These are phyloP conservation scores for Alloplasta piceator DNA, from an alignment of 2,888 invertebrate genomes.

Conservation along the genomic window DNA sequence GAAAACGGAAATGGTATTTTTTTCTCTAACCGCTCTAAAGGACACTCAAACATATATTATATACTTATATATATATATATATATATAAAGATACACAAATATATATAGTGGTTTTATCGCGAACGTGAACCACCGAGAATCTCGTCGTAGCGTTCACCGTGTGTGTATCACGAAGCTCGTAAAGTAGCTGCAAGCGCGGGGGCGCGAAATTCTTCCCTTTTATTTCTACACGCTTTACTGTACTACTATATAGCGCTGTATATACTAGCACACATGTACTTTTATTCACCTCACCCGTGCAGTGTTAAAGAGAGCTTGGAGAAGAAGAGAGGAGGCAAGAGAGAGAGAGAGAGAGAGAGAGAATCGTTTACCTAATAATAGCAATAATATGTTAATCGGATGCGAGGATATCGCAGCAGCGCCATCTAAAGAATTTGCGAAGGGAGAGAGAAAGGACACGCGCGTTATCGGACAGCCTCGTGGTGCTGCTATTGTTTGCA, in stretches of 20 bases:
- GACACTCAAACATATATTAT: too few species aligned
- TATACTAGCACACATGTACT: background rate
- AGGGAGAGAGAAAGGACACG: constrained; percentile 31
- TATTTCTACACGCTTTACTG: constrained; percentile 38
- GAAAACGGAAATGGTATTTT: too few species aligned
- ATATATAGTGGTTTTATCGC: constrained; percentile 44
- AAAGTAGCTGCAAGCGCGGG: constrained; percentile 59
- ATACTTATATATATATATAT: too few species aligned
- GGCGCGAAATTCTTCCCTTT: constrained; percentile 59
- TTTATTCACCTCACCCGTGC: constrained; percentile 10
- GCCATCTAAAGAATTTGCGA: constrained; percentile 81
- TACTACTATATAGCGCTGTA: constrained; percentile 7
- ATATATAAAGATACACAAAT: background rate
- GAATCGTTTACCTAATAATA: constrained; percentile 83
- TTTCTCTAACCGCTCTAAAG: too few species aligned
- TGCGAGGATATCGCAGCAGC: constrained; percentile 78
- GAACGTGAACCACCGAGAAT: constrained; percentile 42
- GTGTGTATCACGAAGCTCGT: constrained; percentile 47
- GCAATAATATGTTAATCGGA: constrained; percentile 83
- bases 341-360: constrained; percentile 71
- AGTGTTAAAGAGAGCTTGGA: constrained; percentile 59
- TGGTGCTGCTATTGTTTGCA: constrained; percentile 81
- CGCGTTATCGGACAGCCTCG: constrained; percentile 64
- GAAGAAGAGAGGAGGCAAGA: constrained; percentile 44
- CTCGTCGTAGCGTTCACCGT: constrained; percentile 59